Evolutionary conservation across 2,113 vertebrate species (phyloP), one percentile per base, ranked within the genome.

Genomic region (Mastomys coucha): DNA sequence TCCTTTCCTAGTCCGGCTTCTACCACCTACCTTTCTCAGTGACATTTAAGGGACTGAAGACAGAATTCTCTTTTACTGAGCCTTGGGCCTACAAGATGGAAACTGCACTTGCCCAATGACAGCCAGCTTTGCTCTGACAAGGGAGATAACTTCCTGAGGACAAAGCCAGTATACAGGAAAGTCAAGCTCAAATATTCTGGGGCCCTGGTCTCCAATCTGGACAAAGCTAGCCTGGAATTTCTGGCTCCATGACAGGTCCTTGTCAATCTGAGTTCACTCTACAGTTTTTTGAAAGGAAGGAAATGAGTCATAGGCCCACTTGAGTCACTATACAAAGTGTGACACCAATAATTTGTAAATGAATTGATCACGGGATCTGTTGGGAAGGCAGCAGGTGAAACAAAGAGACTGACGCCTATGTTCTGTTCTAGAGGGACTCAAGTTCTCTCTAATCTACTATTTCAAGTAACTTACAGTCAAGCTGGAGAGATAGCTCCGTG

Each of bases 111-210:
- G 2, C 78, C 11, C 11, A 51, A 31, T 20, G 22, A 24, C 36
- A 60, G 36, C 69, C 91, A 67, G 72, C 56, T 45, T 2, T 10
- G 24, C 82, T 56, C 6, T 0, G 2, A 16, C 36, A 1, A 70
- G n/a, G 53, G 22, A 5, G 0, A 2, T 39, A 24, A 31, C 22
- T 11, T 17, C 63, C n/a, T 1, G 51, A 45, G 77, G 22, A 2
- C 0, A 2, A 51, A 65, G 81, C 7, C 65, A 7, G 13, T 11
- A 1, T 4, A 36, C 13, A 6, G 65, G 76, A 42, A 24, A 13
- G 7, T 39, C 2, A 2, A 31, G 85, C 89, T 20, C 31, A 36
- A 13, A 13, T 26, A 2, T 0, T 2, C 60, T 0, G 1, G 72
- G 11, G n/a, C 24, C 49, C 63, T 33, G 63, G 42, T 26, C 7